Percentiles rank a stretch among this genome's conserved stretches.
Evolutionary conservation across 2,797 vertebrate genomes (phyloP).

Genomic region (Pyrocephalus nanus): DNA sequence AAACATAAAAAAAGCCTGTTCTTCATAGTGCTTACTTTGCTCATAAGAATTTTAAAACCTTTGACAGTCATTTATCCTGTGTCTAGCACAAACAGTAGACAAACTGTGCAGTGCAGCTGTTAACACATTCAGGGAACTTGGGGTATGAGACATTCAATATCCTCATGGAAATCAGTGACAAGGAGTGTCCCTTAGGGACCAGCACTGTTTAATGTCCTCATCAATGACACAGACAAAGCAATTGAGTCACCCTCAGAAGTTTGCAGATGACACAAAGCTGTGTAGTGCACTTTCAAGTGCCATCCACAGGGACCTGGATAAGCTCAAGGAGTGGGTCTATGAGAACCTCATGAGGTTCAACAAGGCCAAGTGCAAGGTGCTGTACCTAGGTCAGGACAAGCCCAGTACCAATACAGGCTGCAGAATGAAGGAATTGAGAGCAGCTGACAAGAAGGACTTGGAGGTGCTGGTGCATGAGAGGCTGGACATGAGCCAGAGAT

Average conservation of each 20-base stretch:
- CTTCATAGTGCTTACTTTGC: neutral
- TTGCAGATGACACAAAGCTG: neutral
- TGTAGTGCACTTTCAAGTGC: neutral
- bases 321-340: neutral
- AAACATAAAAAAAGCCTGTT: rapidly evolving
- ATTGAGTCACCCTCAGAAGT: neutral
- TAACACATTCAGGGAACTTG: neutral
- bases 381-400: neutral
- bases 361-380: neutral
- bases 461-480: neutral
- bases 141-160: neutral
- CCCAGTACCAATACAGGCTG: neutral
- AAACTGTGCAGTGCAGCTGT: neutral
- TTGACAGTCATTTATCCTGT: neutral
- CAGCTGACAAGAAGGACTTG: no score
- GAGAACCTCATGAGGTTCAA: neutral
- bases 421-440: neutral
- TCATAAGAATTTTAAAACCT: neutral
- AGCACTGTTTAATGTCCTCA: neutral
- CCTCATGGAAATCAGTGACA: neutral
- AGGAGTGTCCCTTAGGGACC: neutral
- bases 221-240: neutral
- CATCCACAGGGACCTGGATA: neutral
- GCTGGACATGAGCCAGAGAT: neutral
- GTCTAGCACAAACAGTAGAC: neutral